Conservation (phyloP, 2,888 invertebrate genomes). For the Trissolcus japonicus region DNA sequence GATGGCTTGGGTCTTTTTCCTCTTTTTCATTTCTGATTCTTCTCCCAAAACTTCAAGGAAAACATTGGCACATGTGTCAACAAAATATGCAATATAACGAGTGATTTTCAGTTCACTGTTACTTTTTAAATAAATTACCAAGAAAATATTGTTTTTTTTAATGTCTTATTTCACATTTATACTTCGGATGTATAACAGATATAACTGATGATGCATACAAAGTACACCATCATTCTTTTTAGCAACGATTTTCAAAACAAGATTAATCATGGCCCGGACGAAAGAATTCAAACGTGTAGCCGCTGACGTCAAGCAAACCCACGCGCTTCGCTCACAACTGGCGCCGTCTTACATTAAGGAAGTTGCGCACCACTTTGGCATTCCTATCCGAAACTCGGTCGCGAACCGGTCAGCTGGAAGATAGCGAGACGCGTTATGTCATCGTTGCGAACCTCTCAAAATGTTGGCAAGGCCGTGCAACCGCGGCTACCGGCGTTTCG, state of each 20-base stretch:
- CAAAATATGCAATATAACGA: no score
- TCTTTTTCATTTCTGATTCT: conserved; percentile 8
- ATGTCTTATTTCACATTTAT: background rate
- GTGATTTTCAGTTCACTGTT: background rate
- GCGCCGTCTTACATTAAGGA: conserved; percentile 44
- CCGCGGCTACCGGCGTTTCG: conserved; percentile 37
- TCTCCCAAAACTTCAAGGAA: background rate
- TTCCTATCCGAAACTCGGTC: conserved; percentile 49
- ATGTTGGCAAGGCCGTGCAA: conserved; percentile 37
- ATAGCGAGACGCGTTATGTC: conserved; percentile 40
- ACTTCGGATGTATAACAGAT: background rate
- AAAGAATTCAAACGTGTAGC: conserved; percentile 36
- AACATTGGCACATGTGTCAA: background rate
- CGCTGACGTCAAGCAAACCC: conserved; percentile 44
- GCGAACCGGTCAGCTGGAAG: conserved; percentile 54
- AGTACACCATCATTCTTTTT: conserved; percentile 26
- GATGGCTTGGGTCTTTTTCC: conserved; percentile 6
- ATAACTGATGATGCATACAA: no score
- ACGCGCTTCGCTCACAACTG: conserved; percentile 37
- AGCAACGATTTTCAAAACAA: conserved; percentile 36
- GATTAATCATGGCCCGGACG: conserved; percentile 36
- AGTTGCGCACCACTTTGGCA: conserved; percentile 46
- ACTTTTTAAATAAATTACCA: background rate
- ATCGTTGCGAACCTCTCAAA: conserved; percentile 30
- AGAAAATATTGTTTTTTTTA: no score